Conservation (phyloP, 2,888 invertebrate genomes). For the Salticus scenicus region DNA sequence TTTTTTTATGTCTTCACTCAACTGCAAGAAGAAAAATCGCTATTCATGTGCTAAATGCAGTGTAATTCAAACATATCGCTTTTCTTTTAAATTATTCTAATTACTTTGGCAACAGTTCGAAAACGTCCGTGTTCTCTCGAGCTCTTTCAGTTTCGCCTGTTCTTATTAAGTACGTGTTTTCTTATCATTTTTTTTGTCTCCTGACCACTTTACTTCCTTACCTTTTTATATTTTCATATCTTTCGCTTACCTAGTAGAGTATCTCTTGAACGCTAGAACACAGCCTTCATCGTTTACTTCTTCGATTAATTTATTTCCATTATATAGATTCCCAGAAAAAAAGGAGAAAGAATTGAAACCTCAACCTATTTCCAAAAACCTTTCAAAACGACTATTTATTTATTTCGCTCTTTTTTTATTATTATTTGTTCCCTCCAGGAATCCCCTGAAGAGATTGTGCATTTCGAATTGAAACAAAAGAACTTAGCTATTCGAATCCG, state of each 20-base stretch:
- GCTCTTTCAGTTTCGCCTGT: too few relatives aligned
- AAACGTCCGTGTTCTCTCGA: too few relatives aligned
- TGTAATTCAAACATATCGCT: too few relatives aligned
- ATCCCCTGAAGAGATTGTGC: conserved; percentile 43
- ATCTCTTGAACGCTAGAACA: background rate
- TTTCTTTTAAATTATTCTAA: too few relatives aligned
- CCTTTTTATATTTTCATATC: background rate
- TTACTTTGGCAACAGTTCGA: too few relatives aligned
- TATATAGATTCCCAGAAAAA: background rate
- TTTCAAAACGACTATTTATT: conserved; percentile 23
- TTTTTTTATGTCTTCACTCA: too few relatives aligned
- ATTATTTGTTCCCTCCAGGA: background rate
- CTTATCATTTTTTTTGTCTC: too few relatives aligned
- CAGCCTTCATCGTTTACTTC: background rate
- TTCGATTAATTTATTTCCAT: background rate
- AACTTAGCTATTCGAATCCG: conserved; percentile 12
- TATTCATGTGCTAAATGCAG: too few relatives aligned
- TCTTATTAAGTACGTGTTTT: too few relatives aligned
- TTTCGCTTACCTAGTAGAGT: background rate
- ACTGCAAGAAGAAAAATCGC: too few relatives aligned
- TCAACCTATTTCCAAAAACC: background rate
- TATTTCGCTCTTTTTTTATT: too few relatives aligned
- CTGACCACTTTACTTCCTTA: background rate
- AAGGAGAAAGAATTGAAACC: background rate
- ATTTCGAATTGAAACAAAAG: conserved; percentile 66